Evolutionary conservation across 2,113 vertebrate genomes (phyloP), one percentile per base, ranked within the genome.

Genomic region (Geococcyx californianus): DNA sequence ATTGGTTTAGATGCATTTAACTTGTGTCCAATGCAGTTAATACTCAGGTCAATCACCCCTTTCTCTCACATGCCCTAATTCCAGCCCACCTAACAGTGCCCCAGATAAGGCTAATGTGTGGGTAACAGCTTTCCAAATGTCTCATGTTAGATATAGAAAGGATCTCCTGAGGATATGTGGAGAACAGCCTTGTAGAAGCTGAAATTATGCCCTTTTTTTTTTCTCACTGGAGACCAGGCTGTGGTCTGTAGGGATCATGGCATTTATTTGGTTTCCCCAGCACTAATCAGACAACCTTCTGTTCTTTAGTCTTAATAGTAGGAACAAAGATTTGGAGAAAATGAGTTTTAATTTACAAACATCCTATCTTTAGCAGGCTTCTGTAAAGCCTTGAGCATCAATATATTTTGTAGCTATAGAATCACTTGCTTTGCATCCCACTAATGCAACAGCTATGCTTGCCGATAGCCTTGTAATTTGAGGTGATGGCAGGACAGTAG

Each of bases 41-140:
- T 1, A 25, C 16, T 44, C 66, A 69, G 40, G 33, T 23, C 36
- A 88, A 28, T 16, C 31, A 16, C 38, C 4, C 8, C 11, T 47
- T 56, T 31, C 17, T 42, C 29, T 11, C 1, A 4, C 0, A 0
- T 36, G 18, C n/a, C 49, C 18, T 3, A 55, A 40, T 16, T 60
- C 23, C 16, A 12, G 5, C 12, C 16, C 54, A 23, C 42, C 34
- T 25, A 13, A 16, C 8, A 21, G 38, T 21, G 29, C 18, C 33
- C n/a, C 14, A 58, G 5, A 33, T 7, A 13, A 69, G 67, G 20
- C 16, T 68, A 26, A 54, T 8, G 3, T 14, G 2, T 44, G 58
- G 8, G 5, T 1, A 67, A 18, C 16, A 70, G 47, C 44, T 89
- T 83, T 67, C 64, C 44, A 59, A n/a, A 42, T 63, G 58, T 18